phyloP scores from a whole-genome alignment of 92 coral and sea anemone genomes.

The Plumapathes pennacea region DNA sequence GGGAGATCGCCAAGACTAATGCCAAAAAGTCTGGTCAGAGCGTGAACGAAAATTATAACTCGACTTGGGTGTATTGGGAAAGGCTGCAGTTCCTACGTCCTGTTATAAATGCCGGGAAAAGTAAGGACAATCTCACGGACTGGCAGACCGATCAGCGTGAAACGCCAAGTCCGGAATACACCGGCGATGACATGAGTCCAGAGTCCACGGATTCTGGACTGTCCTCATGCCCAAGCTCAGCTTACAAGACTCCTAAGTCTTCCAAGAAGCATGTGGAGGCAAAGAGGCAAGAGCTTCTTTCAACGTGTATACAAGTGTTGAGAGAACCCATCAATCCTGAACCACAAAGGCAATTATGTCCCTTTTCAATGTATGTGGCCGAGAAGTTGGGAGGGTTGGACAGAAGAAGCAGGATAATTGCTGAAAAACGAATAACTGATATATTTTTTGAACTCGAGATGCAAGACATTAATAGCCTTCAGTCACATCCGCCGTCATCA shows the following conservation, averaged over 20 bases:
- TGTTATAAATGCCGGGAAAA: constrained; percentile 48
- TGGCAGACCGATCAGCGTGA: too few species aligned
- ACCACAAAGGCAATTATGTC: constrained; percentile 25
- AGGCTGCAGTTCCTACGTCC: constrained; percentile 46
- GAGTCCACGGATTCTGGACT: too few species aligned
- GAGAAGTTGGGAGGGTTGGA: constrained; percentile 40
- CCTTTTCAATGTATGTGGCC: constrained; percentile 41
- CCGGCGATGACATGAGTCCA: too few species aligned
- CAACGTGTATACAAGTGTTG: constrained; percentile 57
- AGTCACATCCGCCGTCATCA: too few species aligned
- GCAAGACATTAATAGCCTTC: too few species aligned
- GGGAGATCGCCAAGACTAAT: constrained; percentile 33
- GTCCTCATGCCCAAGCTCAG: too few species aligned
- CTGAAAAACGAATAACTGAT: constrained; percentile 45
- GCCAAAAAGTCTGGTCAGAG: constrained; percentile 41
- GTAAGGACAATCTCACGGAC: constrained; percentile 43
- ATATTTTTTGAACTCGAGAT: constrained; percentile 47
- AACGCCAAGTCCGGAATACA: too few species aligned
- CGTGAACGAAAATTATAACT: constrained; percentile 14
- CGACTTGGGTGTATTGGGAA: constrained; percentile 58
- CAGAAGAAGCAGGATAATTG: constrained; percentile 49
- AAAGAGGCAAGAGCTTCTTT: constrained; percentile 32
- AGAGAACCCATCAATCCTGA: constrained; percentile 46
- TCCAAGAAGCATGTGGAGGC: too few species aligned
- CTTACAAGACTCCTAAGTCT: too few species aligned